phyloP scores from a whole-genome alignment of 1,140 invertebrate genomes.

The Carcinoscorpius rotundicauda region DNA sequence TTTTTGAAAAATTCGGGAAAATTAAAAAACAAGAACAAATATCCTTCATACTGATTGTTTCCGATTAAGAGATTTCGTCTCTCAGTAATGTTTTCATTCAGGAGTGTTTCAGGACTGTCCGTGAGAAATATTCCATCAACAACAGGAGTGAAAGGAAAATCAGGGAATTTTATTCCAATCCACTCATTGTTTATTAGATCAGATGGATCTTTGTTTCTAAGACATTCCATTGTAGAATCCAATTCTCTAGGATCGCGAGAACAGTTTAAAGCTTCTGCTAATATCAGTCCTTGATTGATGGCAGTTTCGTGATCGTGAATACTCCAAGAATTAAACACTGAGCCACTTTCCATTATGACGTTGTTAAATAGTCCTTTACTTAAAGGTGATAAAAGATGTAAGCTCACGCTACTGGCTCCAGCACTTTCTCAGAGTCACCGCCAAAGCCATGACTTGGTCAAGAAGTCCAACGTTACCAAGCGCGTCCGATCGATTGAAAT shows the following conservation, averaged over 20 bases:
- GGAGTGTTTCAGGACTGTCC: slow-evolving; percentile 70
- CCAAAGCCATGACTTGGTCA: slow-evolving; percentile 72
- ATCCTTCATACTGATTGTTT: too few species aligned
- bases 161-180: slow-evolving; percentile 45
- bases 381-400: slow-evolving; percentile 31
- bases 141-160: slow-evolving; percentile 85
- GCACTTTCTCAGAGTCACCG: slow-evolving; percentile 27
- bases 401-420: slow-evolving; percentile 29
- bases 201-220: slow-evolving; percentile 53
- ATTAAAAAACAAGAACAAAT: too few species aligned
- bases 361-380: slow-evolving; percentile 21
- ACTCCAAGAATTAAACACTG: too few species aligned
- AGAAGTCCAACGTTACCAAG: slow-evolving; percentile 91
- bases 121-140: slow-evolving; percentile 83
- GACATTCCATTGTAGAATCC: slow-evolving; percentile 59
- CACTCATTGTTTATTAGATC: slow-evolving; percentile 71
- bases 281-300: too few species aligned
- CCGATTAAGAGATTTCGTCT: too few species aligned
- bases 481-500: slow-evolving; percentile 74
- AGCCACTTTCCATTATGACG: slow-evolving; percentile 32
- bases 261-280: too few species aligned
- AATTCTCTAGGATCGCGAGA: slow-evolving; percentile 56
- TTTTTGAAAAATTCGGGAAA: too few species aligned
- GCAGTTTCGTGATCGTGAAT: too few species aligned
- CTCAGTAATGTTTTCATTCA: too few species aligned